A percentile compares a stretch with the other conserved stretches of the same genome.
Evolutionary conservation across 2,888 invertebrate genomes (phyloP).

Genomic region (Fragum whitleyi): DNA sequence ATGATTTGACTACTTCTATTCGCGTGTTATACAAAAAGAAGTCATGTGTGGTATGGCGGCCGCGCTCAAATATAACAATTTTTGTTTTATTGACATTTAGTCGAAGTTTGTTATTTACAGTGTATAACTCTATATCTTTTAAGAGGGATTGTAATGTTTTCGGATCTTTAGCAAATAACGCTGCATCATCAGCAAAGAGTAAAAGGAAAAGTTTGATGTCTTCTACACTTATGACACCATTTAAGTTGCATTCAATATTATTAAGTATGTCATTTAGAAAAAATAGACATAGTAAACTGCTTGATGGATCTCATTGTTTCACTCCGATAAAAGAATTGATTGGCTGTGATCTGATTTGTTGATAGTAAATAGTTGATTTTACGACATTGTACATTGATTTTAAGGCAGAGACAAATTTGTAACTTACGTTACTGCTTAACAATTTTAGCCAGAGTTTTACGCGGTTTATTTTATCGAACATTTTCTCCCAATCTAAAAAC

Average conservation of each 20-base stretch:
- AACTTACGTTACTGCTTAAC: slow-evolving; percentile 38
- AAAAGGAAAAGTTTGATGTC: slow-evolving; percentile 28
- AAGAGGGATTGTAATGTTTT: background rate
- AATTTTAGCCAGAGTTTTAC: slow-evolving; percentile 23
- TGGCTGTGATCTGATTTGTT: slow-evolving; percentile 12
- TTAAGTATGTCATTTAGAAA: slow-evolving; percentile 35
- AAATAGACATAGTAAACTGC: slow-evolving; percentile 28
- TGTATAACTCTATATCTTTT: background rate
- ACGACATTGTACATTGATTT: slow-evolving; percentile 38
- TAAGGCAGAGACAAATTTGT: slow-evolving; percentile 39
- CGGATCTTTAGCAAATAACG: slow-evolving; percentile 20
- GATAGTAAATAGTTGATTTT: slow-evolving; percentile 37
- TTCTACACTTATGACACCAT: slow-evolving; percentile 21
- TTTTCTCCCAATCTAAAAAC: slow-evolving; percentile 45
- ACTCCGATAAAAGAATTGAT: slow-evolving; percentile 36
- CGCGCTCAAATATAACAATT: background rate
- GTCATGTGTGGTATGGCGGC: background rate
- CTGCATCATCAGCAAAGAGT: slow-evolving; percentile 39
- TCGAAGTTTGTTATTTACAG: no score
- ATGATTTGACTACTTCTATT: background rate
- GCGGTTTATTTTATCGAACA: slow-evolving; percentile 38
- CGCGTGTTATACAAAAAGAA: background rate
- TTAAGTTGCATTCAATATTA: slow-evolving; percentile 30
- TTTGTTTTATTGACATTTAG: no score
- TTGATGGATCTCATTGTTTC: slow-evolving; percentile 48